Percentiles rank a stretch among this genome's conserved stretches.
Conservation (phyloP, 2,888 invertebrate genomes). For the Leucophenga montana region DNA sequence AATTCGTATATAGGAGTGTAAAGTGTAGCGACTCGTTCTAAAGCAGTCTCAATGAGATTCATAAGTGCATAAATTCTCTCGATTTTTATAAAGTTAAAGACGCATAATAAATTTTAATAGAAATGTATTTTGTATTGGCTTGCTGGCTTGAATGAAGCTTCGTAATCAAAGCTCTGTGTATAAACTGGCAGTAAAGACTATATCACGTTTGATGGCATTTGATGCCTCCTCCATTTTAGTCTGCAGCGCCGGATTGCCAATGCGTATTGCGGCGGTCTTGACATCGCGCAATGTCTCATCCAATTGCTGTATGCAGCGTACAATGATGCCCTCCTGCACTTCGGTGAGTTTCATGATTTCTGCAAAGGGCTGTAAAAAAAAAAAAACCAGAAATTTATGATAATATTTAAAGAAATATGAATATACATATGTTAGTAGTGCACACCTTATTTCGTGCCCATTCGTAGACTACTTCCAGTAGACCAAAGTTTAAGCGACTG, state of each 20-base stretch:
- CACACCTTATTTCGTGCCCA: slow-evolving; percentile 92
- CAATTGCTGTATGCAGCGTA: slow-evolving; percentile 95
- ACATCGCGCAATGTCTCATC: slow-evolving; percentile 93
- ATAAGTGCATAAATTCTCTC: slow-evolving; percentile 9
- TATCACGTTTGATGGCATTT: slow-evolving; percentile 93
- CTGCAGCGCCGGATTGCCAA: slow-evolving; percentile 92
- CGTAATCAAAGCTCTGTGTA: slow-evolving; percentile 79
- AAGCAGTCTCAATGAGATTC: slow-evolving; percentile 30
- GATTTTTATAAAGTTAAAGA: slow-evolving; percentile 1
- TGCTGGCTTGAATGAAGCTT: neutral
- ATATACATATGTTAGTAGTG: neutral
- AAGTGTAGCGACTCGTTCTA: slow-evolving; percentile 11
- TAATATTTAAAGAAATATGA: neutral
- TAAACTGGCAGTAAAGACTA: slow-evolving; percentile 97
- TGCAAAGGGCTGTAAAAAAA: slow-evolving; percentile 83
- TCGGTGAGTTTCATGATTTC: slow-evolving; percentile 94
- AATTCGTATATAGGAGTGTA: slow-evolving; percentile 32
- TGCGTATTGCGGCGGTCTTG: slow-evolving; percentile 91
- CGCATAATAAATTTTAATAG: slow-evolving; percentile 16
- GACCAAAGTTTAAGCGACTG: slow-evolving; percentile 86
- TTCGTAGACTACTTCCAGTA: slow-evolving; percentile 95
- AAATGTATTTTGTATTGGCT: slow-evolving; percentile 9
- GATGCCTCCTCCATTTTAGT: slow-evolving; percentile 97
- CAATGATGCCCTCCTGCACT: slow-evolving; percentile 98
- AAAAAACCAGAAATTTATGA: neutral